Evolutionary conservation across 2,797 vertebrate species (phyloP), one percentile per base, ranked within the genome.

Genomic region (Huso huso): DNA sequence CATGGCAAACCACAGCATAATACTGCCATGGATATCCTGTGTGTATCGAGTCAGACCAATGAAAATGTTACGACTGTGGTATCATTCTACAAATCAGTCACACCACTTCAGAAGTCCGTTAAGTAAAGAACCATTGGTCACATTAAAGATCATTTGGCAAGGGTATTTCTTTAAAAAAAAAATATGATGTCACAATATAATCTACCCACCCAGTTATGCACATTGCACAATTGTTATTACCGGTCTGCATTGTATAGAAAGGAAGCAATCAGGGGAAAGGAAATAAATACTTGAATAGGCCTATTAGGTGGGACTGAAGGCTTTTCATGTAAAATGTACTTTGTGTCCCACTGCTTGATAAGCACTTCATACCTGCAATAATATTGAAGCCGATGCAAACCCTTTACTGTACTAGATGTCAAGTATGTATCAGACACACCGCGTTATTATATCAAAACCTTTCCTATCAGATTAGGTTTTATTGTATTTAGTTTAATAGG

Each of bases 401-500:
- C 65, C 50, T 13, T 57, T 50, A 62, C 68, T 59, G 74, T 13
- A 69, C 74, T 72, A 72, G 74, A 77, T 83, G 79, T 72, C 69
- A 78, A 79, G 69, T 72, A 76, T 49, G 70, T 78, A 79, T 74
- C 72, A 74, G 74, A 70, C 75, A 69, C 73, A 77, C 71, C 72
- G 70, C 66, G 71, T 76, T 72, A 74, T 69, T 72, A 72, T 75
- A 83, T 76, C 74, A 79, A 67, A 73, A 70, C 82, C 73, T 75
- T 78, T 73, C 73, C 72, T 74, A 69, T 86, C 79, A 82, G 78
- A 86, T 82, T 85, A 82, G 72, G 64, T 75, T 82, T 80, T 76
- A 78, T 83, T 75, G 72, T 79, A 82, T 84, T 87, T 81, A 72
- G 79, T 80, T 87, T 68, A 74, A 79, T 76, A 72, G 84, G 86